Base-by-base conservation (phyloP, 2,888 invertebrate genomes). In the Eudasyphora cyanicolor region DNA sequence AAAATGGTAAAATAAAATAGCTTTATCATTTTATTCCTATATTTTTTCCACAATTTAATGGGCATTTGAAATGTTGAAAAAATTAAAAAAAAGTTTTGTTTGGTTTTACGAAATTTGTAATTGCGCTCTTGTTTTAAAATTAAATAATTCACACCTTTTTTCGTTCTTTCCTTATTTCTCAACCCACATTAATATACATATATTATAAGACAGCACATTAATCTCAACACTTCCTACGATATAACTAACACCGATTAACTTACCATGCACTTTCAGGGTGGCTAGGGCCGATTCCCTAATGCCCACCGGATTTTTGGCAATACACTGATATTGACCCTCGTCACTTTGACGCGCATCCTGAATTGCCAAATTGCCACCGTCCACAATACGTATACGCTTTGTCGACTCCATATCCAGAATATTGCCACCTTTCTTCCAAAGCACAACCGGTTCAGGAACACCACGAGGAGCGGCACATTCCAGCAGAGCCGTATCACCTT, bases 381-480 rank as follows among this genome's bases (percentile, higher is more conserved):
- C 96, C 49, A 95, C 95, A 86, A 97, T 93, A 90, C 95, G 95
- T 91, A 95, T 93, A 91, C 95, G 94, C 87, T 95, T 94, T 88
- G 93, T 94, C 86, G 93, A 93, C 87, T 95, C 95, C 86, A 96
- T 93, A 88, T 95, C 95, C 83, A 97, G 91, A 84, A 94, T 93
- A 90, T 96, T 95, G 4, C 96, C 96, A 90, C 97, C 97, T 92
- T 97, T 98, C 89, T 95, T 95, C 98, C 98, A 98, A 87, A 94
- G 94, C 12, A 98, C 96, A 45, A 94, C 94, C 2, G 98, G 98
- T 91, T 97, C 97, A 3, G 98, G 98, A 84, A 96, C 96, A 1
- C 98, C 98, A 88, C 95, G 93, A 0, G 98, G 98, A 10, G 98
- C 96, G 8, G 95, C 95, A 91, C 98, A 98, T 93, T 97, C 97